Evolutionary conservation across 2,888 invertebrate species (phyloP).

Genomic region (Amblyjoppa fuscipennis): DNA sequence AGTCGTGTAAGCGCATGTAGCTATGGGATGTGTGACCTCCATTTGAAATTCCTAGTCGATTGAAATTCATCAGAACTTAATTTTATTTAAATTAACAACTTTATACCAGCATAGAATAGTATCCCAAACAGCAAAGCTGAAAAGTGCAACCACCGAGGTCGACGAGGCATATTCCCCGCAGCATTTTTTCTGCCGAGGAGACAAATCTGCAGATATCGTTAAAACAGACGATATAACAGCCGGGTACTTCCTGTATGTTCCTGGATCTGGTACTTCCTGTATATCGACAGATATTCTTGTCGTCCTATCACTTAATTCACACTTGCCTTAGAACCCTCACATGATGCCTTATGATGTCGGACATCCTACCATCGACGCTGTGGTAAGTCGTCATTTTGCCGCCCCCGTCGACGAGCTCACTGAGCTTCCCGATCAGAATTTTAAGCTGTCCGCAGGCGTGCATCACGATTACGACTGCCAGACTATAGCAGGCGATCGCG

Average conservation of each 20-base stretch:
- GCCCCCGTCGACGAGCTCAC: constrained; percentile 61
- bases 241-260: no score
- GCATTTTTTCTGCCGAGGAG: constrained; percentile 72
- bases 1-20: constrained; percentile 70
- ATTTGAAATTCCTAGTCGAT: constrained; percentile 74
- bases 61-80: neutral
- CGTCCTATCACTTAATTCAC: neutral
- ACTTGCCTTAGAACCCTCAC: constrained; percentile 73
- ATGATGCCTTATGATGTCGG: constrained; percentile 73
- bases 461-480: constrained; percentile 77
- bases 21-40: constrained; percentile 70
- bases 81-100: neutral
- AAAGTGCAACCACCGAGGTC: constrained; percentile 78
- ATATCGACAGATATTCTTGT: neutral
- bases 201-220: constrained; percentile 21
- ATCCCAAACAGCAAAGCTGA: constrained; percentile 78
- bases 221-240: neutral
- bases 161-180: constrained; percentile 77
- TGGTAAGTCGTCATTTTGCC: neutral
- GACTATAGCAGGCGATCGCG: constrained; percentile 74
- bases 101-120: constrained; percentile 76
- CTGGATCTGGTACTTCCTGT: neutral
- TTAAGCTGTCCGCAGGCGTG: constrained; percentile 79
- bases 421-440: constrained; percentile 72
- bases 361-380: constrained; percentile 51